Evolutionary conservation across 2,797 vertebrate genomes (phyloP).

Genomic region (Sebastes alutus): DNA sequence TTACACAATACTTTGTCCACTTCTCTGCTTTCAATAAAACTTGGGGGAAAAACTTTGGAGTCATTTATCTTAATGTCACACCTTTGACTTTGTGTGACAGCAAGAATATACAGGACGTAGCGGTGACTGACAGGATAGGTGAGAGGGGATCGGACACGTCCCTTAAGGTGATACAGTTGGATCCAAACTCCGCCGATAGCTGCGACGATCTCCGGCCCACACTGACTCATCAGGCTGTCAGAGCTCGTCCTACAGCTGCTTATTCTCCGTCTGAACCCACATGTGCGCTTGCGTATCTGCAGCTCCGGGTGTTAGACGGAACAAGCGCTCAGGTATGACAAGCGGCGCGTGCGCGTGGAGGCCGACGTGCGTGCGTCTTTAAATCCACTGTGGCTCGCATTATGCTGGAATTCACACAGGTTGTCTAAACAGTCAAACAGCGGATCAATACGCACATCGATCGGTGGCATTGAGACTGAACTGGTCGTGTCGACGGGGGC

Average conservation of each 20-base stretch:
- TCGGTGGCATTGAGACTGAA: conserved; percentile 78
- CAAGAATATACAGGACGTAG: neutral
- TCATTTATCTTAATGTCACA: conserved; percentile 23
- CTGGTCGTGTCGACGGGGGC: conserved; percentile 67
- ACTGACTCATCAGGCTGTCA: neutral
- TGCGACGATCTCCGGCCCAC: neutral
- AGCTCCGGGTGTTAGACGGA: neutral
- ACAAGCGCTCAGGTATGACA: neutral
- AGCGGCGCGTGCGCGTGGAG: neutral
- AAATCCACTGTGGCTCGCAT: conserved; percentile 63
- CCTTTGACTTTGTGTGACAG: neutral
- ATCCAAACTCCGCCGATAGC: neutral
- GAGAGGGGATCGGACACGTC: conserved; percentile 6
- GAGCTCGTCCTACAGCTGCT: neutral
- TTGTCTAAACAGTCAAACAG: conserved; percentile 81
- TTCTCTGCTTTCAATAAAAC: neutral
- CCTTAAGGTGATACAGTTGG: conserved; percentile 1
- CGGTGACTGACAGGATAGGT: conserved; percentile 16
- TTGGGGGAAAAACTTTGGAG: conserved; percentile 15
- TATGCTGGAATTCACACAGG: conserved; percentile 76
- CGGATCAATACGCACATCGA: conserved; percentile 75
- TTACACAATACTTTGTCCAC: neutral
- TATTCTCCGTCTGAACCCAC: neutral
- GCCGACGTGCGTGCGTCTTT: neutral
- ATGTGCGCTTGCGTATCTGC: neutral